Evolutionary conservation across 2,113 vertebrate genomes (phyloP), one percentile per base, ranked within the genome.

Genomic region (Nesoenas mayeri): DNA sequence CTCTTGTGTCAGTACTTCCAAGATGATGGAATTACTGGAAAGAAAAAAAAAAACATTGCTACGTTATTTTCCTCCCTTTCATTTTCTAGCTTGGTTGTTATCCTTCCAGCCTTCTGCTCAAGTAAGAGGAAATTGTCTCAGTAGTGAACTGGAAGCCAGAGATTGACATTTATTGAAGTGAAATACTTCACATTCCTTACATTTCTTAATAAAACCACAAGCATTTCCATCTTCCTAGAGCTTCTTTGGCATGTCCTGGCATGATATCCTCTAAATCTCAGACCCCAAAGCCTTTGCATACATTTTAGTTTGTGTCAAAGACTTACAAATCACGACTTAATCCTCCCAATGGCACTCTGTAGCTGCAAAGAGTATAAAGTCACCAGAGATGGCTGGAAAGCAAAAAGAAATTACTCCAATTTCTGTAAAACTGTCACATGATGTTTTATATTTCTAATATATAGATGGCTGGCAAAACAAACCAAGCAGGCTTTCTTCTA

Each of bases 41-140:
- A 67, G 48, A 54, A 91, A 91, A 56, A 91, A 91, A 56, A 83
- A 71, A 42, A 40, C 1, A 3, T 36, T 5, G 1, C 9, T 36
- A 38, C 22, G 28, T 38, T 48, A 11, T 84, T 95, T 89, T 67
- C 34, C 21, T 79, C 42, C 48, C 74, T 64, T 92, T 84, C 28
- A 54, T 78, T 91, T 79, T 57, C 81, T 71, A 44, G 51, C 15
- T 54, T 93, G 38, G 62, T 66, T 88, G 32, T 77, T 90, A 51
- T 62, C 79, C 79, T 69, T 65, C 36, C 89, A 88, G 71, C 44
- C 24, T 51, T 85, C 47, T 79, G 44, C 87, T 94, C 70, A 58
- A 89, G 64, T 66, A 20, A 83, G 67, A 93, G 95, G 96, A 96
- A 96, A 95, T 96, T 94, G 91, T 93, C 89, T 87, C 75, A 77